Conservation (phyloP, 2,797 vertebrate species). For the Tamandua tetradactyla region DNA sequence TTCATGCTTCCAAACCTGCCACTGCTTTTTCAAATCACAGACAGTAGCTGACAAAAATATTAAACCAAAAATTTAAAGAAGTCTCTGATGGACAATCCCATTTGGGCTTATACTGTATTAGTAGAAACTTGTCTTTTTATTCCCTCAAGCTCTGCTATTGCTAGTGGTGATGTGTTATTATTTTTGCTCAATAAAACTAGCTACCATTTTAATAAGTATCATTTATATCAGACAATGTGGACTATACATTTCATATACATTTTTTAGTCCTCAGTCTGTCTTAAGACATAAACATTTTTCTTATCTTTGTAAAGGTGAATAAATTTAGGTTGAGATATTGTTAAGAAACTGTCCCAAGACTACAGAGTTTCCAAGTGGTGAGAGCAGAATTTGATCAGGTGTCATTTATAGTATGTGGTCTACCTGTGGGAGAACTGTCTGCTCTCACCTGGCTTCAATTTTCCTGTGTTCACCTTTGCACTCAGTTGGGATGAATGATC, state of each 20-base stretch:
- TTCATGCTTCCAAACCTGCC: no score
- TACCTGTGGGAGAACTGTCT: neutral
- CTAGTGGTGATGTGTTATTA: no score
- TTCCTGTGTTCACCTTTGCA: neutral
- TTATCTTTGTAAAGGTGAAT: neutral
- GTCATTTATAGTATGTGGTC: neutral
- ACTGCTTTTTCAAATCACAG: neutral
- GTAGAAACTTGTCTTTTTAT: neutral
- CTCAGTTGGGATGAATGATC: neutral
- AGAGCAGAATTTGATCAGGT: no score
- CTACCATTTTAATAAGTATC: neutral
- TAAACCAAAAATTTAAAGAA: neutral
- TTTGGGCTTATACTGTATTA: neutral
- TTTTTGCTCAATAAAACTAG: neutral
- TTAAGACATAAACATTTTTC: neutral
- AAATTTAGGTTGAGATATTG: neutral
- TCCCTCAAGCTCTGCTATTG: no score
- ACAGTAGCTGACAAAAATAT: neutral
- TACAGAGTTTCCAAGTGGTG: neutral
- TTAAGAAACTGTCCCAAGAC: neutral
- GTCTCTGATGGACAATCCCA: no score
- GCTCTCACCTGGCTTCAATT: no score
- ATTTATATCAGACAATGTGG: neutral
- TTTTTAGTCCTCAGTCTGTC: no score
- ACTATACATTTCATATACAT: neutral